Conservation (phyloP, 2,113 vertebrate species). For the Eulemur rufifrons region DNA sequence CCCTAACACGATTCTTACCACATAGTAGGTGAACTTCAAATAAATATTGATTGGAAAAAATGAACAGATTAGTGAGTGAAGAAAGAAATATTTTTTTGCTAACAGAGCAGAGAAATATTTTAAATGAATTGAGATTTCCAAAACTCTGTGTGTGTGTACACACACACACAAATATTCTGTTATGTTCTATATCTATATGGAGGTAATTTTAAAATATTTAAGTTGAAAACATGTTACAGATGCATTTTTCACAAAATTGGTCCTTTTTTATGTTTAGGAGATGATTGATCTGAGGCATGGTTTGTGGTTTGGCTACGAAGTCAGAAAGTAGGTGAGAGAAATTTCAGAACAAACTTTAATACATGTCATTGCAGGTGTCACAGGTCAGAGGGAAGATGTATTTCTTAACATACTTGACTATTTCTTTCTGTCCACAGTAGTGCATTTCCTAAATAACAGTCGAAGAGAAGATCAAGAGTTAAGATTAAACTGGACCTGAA, state of each 20-base stretch:
- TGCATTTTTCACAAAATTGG: not conserved
- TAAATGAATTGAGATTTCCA: not conserved
- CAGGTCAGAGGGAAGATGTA: not conserved
- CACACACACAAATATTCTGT: not conserved
- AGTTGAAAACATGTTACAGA: not conserved
- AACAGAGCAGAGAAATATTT: not conserved
- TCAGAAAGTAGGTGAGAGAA: not conserved
- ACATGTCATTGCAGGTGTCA: not conserved
- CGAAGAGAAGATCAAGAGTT: constrained; percentile 32
- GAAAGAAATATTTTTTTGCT: not conserved
- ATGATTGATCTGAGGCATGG: not conserved
- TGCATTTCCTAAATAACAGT: constrained; percentile 4
- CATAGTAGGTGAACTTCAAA: not conserved
- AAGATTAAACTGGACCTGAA: constrained; percentile 28
- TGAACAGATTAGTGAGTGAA: not conserved
- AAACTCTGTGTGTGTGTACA: not conserved
- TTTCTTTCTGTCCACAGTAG: not conserved
- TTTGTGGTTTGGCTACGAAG: not conserved
- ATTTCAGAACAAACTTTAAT: not conserved
- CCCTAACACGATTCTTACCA: not conserved
- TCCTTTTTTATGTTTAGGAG: not conserved
- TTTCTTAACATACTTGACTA: not conserved
- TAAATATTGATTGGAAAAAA: not conserved
- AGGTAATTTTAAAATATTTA: not conserved
- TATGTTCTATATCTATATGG: not conserved